Conservation (phyloP, 1,140 invertebrate genomes). For the Zaprionus africanus region DNA sequence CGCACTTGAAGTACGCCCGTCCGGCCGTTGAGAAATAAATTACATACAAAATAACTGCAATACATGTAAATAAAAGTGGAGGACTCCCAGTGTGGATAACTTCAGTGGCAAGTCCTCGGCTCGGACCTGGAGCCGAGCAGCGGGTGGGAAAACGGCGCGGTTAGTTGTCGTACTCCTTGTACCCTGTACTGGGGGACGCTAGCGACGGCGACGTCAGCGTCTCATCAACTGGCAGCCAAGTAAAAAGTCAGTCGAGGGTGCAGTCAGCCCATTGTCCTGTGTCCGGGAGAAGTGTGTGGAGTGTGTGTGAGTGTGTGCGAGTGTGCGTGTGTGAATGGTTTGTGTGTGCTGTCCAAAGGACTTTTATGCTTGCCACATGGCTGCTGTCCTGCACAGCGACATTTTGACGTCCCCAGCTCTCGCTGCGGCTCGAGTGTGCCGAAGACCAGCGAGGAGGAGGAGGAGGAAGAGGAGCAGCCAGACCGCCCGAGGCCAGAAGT, state of each 20-base stretch:
- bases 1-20: slow-evolving; percentile 55
- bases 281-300: slow-evolving; percentile 15
- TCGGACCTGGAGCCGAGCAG: slow-evolving; percentile 6
- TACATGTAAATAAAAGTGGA: slow-evolving; percentile 80
- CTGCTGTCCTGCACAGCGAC: slow-evolving; percentile 76
- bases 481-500: slow-evolving; percentile 72
- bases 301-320: not conserved
- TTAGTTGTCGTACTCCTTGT: not conserved
- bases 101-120: slow-evolving; percentile 9
- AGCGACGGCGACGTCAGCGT: slow-evolving; percentile 61
- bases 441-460: slow-evolving; percentile 23
- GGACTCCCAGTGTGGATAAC: slow-evolving; percentile 18
- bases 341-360: slow-evolving; percentile 69
- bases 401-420: slow-evolving; percentile 66
- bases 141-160: not conserved
- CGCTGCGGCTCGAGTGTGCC: slow-evolving; percentile 31
- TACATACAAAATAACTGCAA: slow-evolving; percentile 82
- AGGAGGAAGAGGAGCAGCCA: slow-evolving; percentile 10
- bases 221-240: slow-evolving; percentile 71
- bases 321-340: slow-evolving; percentile 21
- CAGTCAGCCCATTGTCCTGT: slow-evolving; percentile 64
- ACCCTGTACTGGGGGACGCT: not conserved
- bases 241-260: slow-evolving; percentile 68
- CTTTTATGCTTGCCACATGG: slow-evolving; percentile 80
- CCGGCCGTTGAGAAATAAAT: slow-evolving; percentile 69